Conservation (phyloP, 2,113 vertebrate genomes). For the Phalacrocorax aristotelis region DNA sequence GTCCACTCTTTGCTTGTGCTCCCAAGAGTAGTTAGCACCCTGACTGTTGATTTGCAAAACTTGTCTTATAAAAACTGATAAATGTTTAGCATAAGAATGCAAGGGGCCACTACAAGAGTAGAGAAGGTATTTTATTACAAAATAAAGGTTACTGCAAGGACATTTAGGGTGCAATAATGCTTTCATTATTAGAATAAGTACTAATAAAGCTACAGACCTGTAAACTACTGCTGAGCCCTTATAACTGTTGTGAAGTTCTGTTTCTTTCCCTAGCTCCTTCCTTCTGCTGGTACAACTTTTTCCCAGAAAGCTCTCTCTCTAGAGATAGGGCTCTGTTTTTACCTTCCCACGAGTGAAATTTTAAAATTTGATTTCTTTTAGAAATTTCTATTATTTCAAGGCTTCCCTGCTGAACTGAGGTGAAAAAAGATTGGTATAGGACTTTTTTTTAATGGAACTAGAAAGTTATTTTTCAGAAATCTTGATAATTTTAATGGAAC, state of each 20-base stretch:
- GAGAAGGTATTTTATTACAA: not conserved
- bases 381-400: not conserved
- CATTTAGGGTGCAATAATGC: not conserved
- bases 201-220: not conserved
- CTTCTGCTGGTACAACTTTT: not conserved
- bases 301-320: not conserved
- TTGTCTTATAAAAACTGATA: not conserved
- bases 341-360: not conserved
- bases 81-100: not conserved
- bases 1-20: not conserved
- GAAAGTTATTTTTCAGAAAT: not conserved
- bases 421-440: not conserved
- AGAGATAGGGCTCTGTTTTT: not conserved
- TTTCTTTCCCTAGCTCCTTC: not conserved
- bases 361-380: not conserved
- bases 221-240: not conserved
- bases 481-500: not conserved
- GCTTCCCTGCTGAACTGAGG: not conserved
- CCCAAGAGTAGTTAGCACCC: not conserved
- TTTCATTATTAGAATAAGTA: not conserved
- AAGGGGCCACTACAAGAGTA: rapidly evolving
- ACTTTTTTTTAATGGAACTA: not conserved
- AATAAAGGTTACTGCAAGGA: not conserved
- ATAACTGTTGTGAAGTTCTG: not conserved
- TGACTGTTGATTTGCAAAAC: not conserved